Evolutionary conservation across 2,888 invertebrate species (phyloP), one percentile per base, ranked within the genome.

Genomic region (Agrotis exclamationis): DNA sequence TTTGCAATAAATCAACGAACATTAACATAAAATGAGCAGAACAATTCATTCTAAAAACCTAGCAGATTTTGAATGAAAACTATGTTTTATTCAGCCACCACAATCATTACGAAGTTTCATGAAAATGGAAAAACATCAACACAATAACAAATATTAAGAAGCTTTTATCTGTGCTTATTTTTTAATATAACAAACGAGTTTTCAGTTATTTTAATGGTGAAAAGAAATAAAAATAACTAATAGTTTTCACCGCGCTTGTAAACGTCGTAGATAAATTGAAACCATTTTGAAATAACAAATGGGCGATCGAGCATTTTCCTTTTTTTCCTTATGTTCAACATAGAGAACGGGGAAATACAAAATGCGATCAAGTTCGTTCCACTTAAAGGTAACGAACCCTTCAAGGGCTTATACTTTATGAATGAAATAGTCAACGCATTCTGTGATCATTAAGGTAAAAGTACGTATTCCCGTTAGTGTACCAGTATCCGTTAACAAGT

Each of bases 241-340:
- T 73, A 79, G 70, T 71, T 80, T 74, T 64, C 60, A 69, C 39
- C 68, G 51, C 24, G 66, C 66, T 71, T 73, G 76, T 71, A 82
- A 76, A 67, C 73, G 69, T 83, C 56, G 53, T 71, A 44, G 60
- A 82, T 74, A 80, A 80, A 80, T 80, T 76, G 70, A 80, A 80
- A 80, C 63, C 74, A 70, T 81, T 76, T 81, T 66, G 47, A 74
- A 80, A 77, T 77, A 82, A 77, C 69, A 68, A 81, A 72, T 66
- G 71, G 63, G 33, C 63, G 62, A 74, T 68, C 51, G 57, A 66
- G 56, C 70, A 62, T 64, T 72, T 74, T 56, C 0, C 7, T 47
- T 62, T 76, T 62, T 67, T 68, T 65, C 57, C 63, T 70, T 54
- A 14, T 70, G 51, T 47, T 70, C 57, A 59, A 57, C 50, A 54